phyloP scores from a whole-genome alignment of 2,888 invertebrate genomes.

The Parascotia fuliginaria region DNA sequence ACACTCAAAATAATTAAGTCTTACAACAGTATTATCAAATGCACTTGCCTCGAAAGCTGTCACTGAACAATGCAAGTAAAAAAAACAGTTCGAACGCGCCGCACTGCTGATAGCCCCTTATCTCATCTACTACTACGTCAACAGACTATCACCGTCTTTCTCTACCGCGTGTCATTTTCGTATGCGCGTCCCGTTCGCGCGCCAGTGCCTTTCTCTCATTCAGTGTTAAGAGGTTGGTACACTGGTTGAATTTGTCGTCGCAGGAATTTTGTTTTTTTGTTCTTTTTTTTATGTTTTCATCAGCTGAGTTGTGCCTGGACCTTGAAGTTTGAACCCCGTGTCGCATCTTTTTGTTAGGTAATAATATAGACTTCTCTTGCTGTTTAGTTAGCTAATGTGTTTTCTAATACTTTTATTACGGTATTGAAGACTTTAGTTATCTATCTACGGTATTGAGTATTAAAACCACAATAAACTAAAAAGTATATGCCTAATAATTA shows the following conservation, averaged over 20 bases:
- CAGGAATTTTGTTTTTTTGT: background rate
- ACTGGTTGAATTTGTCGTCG: slow-evolving; percentile 27
- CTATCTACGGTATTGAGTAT: too few species aligned
- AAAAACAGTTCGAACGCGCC: slow-evolving; percentile 63
- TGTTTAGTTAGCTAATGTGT: too few species aligned
- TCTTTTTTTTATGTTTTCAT: background rate
- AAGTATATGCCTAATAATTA: too few species aligned
- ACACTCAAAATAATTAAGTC: too few species aligned
- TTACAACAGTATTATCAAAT: slow-evolving; percentile 9
- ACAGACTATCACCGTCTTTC: slow-evolving; percentile 69
- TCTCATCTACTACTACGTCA: slow-evolving; percentile 84
- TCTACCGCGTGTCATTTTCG: slow-evolving; percentile 50
- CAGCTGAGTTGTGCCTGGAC: too few species aligned
- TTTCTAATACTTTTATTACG: too few species aligned
- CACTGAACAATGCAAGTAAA: slow-evolving; percentile 56
- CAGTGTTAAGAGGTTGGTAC: slow-evolving; percentile 42
- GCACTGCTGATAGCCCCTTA: slow-evolving; percentile 82
- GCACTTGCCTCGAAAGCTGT: slow-evolving; percentile 36
- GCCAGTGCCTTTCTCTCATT: slow-evolving; percentile 61
- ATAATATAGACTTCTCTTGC: too few species aligned
- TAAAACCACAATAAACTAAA: too few species aligned
- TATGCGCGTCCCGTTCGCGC: slow-evolving; percentile 50
- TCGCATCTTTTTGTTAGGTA: background rate
- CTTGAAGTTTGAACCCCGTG: background rate
- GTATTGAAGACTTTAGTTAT: too few species aligned